Evolutionary conservation across 1,140 invertebrate species (phyloP), one percentile per base, ranked within the genome.

Genomic region (Lineus longissimus): DNA sequence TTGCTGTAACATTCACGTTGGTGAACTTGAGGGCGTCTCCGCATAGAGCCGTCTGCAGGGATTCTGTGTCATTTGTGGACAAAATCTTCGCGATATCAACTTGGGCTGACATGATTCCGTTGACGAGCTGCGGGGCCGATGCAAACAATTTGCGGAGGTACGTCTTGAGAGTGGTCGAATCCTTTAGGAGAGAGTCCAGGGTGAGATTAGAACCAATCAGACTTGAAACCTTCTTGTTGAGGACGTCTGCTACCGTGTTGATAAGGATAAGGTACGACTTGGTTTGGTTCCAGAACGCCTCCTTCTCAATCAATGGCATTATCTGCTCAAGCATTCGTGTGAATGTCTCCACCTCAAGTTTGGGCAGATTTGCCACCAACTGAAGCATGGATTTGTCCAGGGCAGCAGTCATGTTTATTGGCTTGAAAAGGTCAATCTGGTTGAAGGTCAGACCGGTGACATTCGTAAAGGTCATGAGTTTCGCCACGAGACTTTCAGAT

Each of bases 181-280:
- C 25, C 47, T 51, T 51, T 6, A 51, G n/a, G 6, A 51, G 25
- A 6, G 47, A 7, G n/a, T 51, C 47, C n/a, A 51, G n/a, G n/a
- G 47, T 51, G 4, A 19, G 25, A n/a, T 9, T n/a, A 6, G 47
- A 22, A 27, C n/a, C 47, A 7, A 51, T 22, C 47, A 51, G 33
- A 36, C 33, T 36, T 36, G 33, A 36, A 15, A 59, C n/a, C 22
- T 59, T 33, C n/a, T 59, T 36, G 27, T 59, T 59, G 11, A 59
- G 25, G 19, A 41, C 27, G 4, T 41, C 27, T 6, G 27, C 58
- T 31, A 59, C 7, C 15, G 33, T 43, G 40, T 59, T 59, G 19
- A 59, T 22, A 6, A 59, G n/a, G 15, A 31, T 31, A 7, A 59
- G 36, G 40, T 33, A n/a, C 22, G 58, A 13, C 33, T 29, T 36